These are phyloP conservation scores for Pongo abelii DNA, from an alignment of 2,113 vertebrate genomes.

Conservation along the genomic window DNA sequence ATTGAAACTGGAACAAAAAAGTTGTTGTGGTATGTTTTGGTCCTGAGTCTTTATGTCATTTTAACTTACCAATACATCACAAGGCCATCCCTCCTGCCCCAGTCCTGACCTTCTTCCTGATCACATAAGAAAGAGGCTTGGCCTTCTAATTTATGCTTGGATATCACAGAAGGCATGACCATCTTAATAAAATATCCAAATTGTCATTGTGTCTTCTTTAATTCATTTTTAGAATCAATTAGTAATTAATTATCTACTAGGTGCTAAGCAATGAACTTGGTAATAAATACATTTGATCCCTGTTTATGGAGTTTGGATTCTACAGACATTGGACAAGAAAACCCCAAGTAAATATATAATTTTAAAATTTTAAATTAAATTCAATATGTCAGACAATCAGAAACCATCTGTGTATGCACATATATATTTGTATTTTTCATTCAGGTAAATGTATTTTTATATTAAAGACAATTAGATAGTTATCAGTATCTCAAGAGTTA, in stretches of 20 bases:
- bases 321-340: neutral
- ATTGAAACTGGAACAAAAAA: neutral
- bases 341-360: neutral
- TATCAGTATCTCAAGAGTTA: neutral
- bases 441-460: neutral
- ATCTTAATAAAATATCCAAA: neutral
- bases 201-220: neutral
- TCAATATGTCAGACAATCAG: neutral
- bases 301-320: neutral
- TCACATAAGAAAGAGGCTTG: neutral
- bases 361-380: slow-evolving; percentile 23
- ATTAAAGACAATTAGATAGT: neutral
- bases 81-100: neutral
- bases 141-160: neutral
- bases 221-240: neutral
- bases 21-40: neutral
- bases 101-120: neutral
- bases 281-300: neutral
- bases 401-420: neutral
- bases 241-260: neutral
- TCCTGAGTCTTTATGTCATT: neutral
- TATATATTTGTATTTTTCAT: neutral
- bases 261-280: neutral
- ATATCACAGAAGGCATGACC: neutral
- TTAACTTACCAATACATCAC: neutral